Conservation (phyloP, 1,140 invertebrate species). For the Drosophila lacteicornis region DNA sequence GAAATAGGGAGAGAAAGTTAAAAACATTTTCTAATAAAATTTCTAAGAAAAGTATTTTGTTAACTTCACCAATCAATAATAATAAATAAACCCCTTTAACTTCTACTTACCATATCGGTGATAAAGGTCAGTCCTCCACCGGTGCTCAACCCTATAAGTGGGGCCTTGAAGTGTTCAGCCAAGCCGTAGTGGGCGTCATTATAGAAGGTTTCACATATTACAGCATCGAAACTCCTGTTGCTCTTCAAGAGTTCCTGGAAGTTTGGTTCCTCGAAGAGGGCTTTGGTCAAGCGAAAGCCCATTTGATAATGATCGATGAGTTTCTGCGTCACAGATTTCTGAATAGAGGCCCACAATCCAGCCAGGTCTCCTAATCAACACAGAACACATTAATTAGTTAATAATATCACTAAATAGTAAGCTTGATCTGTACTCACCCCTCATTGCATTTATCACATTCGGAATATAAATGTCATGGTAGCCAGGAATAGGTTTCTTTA, state of each 20-base stretch:
- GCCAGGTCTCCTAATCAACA: slow-evolving; percentile 30
- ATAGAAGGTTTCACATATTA: slow-evolving; percentile 78
- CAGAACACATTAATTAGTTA: background rate
- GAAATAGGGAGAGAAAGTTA: background rate
- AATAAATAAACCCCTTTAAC: too few species aligned
- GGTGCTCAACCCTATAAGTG: slow-evolving; percentile 73
- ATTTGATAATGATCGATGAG: slow-evolving; percentile 54
- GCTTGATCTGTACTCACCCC: slow-evolving; percentile 8
- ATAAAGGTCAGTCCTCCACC: slow-evolving; percentile 73
- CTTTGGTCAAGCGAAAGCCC: slow-evolving; percentile 47
- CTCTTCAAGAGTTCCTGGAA: slow-evolving; percentile 36
- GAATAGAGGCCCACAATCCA: slow-evolving; percentile 41
- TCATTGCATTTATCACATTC: slow-evolving; percentile 37
- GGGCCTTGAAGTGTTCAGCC: slow-evolving; percentile 76
- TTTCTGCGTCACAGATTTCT: slow-evolving; percentile 27
- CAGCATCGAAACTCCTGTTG: slow-evolving; percentile 66
- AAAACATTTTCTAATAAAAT: background rate
- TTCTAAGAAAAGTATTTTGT: background rate
- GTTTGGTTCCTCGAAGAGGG: slow-evolving; percentile 37
- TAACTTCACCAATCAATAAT: background rate
- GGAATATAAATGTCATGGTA: slow-evolving; percentile 85
- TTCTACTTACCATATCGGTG: slow-evolving; percentile 61
- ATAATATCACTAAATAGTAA: background rate
- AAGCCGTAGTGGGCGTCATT: slow-evolving; percentile 76
- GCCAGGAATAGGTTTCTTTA: slow-evolving; percentile 84